Conservation (phyloP, 1,140 invertebrate species). For the Venustaconcha ellipsiformis region DNA sequence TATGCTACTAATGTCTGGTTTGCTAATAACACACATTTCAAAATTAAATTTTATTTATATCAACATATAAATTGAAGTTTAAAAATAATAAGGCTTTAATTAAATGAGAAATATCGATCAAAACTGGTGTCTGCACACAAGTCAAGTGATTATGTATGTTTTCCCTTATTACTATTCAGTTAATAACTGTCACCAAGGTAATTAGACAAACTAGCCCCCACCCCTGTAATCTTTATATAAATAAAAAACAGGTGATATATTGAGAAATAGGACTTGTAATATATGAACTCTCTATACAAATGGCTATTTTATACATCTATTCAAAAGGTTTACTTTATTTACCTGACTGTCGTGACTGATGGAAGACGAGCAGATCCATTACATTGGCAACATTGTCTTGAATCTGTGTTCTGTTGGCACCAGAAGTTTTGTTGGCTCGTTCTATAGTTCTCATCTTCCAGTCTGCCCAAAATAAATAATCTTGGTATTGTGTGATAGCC, state of each 20-base stretch:
- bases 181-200: not conserved
- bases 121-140: no score
- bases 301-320: not conserved
- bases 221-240: not conserved
- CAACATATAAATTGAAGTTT: no score
- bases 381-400: slow-evolving; percentile 77
- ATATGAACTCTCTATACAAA: not conserved
- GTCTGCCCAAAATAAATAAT: slow-evolving; percentile 68
- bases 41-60: no score
- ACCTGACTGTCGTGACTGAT: slow-evolving; percentile 78
- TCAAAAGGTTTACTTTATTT: slow-evolving; percentile 33
- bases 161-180: no score
- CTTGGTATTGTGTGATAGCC: slow-evolving; percentile 80
- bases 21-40: no score
- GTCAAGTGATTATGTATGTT: no score
- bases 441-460: slow-evolving; percentile 67
- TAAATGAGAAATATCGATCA: no score
- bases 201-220: not conserved
- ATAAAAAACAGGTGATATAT: not conserved
- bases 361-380: slow-evolving; percentile 81
- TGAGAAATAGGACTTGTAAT: not conserved
- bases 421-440: slow-evolving; percentile 63
- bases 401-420: slow-evolving; percentile 76
- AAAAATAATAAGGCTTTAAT: no score
- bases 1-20: no score